Evolutionary conservation across 2,113 vertebrate genomes (phyloP), one percentile per base, ranked within the genome.

Genomic region (Paralichthys olivaceus): DNA sequence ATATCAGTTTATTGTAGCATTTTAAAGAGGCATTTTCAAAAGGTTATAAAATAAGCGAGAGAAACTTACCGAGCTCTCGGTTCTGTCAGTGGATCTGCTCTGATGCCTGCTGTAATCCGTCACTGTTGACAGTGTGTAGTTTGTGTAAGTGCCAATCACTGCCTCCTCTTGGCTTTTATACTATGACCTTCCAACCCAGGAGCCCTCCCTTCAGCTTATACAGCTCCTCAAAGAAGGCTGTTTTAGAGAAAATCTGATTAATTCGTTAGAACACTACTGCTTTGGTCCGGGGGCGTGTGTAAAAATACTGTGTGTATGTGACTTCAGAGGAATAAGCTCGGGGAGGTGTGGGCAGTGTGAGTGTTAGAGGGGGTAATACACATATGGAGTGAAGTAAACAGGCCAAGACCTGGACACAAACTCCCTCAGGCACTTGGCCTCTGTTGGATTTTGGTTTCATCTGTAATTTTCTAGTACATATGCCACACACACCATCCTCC

Each of bases 241-340:
- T 87, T 88, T 88, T 78, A 15, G 58, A 75, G 63, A 49, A 81
- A 91, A 93, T 94, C 89, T 75, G 72, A 88, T 94, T 91, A 93
- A 83, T 89, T 87, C 63, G 89, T 93, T 91, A 89, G 69, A 81
- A 55, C 26, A 7, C 32, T 64, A 69, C 81, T 89, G 79, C 86
- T 91, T 86, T 80, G 47, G 79, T 70, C 55, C 67, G 56, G 60
- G 32, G n/a, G 79, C 13, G 5, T 29, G 71, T 69, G 72, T 89
- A 89, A 92, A 93, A 92, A 92, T 91, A 92, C 86, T 81, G 2
- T 40, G 1, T 32, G 1, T 77, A 49, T 28, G 47, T 66, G 1
- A 43, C 66, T 71, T 58, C 0, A 40, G 53, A 40, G 29, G 17
- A 65, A 47, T 22, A 60, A 1, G 19, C 58, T 29, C 15, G 20